phyloP scores from a whole-genome alignment of 2,888 invertebrate genomes.

The Drosophila leonis region DNA sequence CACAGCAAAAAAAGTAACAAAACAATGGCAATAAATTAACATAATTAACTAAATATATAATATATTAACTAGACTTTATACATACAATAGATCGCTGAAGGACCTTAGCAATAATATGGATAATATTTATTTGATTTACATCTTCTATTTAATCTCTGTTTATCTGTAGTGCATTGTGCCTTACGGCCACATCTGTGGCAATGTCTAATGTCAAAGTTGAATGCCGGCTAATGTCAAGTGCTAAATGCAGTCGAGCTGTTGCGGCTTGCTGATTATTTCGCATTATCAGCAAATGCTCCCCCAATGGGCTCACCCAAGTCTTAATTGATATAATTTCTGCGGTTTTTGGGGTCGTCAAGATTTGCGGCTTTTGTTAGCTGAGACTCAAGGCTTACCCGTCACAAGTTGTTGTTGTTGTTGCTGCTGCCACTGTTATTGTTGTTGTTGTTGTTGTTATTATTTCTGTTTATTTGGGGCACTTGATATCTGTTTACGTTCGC shows the following conservation, averaged over 20 bases:
- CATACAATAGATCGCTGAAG: neutral
- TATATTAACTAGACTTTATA: neutral
- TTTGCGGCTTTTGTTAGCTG: slow-evolving; percentile 41
- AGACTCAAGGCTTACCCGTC: slow-evolving; percentile 37
- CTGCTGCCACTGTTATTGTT: slow-evolving; percentile 5
- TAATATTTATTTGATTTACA: neutral
- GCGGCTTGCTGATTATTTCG: slow-evolving; percentile 31
- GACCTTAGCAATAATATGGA: neutral
- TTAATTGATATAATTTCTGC: slow-evolving; percentile 35
- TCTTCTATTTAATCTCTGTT: no score
- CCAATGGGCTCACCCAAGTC: slow-evolving; percentile 11
- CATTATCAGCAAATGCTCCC: slow-evolving; percentile 30
- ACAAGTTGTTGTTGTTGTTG: neutral
- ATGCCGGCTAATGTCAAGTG: slow-evolving; percentile 34
- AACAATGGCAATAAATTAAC: neutral
- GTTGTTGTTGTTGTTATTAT: slow-evolving; percentile 8
- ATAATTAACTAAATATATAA: neutral
- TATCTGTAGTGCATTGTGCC: neutral
- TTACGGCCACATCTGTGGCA: neutral
- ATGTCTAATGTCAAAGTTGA: slow-evolving; percentile 6
- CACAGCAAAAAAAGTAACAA: no score
- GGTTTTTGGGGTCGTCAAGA: slow-evolving; percentile 28
- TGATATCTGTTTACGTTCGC: slow-evolving; percentile 32
- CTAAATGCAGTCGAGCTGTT: slow-evolving; percentile 30
- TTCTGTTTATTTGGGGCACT: slow-evolving; percentile 21